phyloP scores from a whole-genome alignment of 2,888 invertebrate genomes.

The Carterocephalus palaemon region DNA sequence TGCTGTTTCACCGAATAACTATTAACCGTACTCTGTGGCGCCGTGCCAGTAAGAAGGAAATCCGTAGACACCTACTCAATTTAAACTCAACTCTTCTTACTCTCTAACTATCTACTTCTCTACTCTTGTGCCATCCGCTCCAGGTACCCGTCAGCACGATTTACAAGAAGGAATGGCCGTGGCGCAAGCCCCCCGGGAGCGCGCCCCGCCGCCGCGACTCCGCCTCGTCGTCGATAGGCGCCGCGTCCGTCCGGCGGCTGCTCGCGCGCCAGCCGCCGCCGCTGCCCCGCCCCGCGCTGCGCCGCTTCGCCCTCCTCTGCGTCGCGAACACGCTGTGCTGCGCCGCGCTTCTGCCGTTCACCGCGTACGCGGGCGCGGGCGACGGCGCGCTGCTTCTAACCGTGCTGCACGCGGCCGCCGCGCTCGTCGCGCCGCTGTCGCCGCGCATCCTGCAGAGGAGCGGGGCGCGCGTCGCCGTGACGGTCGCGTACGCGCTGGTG shows the following conservation, averaged over 20 bases:
- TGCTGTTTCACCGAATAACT: no score
- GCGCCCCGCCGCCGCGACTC: slow-evolving; percentile 81
- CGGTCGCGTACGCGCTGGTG: slow-evolving; percentile 76
- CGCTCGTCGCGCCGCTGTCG: slow-evolving; percentile 74
- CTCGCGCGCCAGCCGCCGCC: slow-evolving; percentile 77
- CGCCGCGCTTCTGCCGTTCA: slow-evolving; percentile 81
- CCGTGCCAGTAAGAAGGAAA: no score
- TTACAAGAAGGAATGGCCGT: slow-evolving; percentile 72
- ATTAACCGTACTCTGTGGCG: no score
- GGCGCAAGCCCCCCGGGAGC: no score
- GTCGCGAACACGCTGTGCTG: slow-evolving; percentile 81
- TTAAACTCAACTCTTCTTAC: no score
- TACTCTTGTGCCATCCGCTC: no score
- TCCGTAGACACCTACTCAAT: no score
- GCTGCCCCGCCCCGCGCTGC: slow-evolving; percentile 70
- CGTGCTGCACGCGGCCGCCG: slow-evolving; percentile 81
- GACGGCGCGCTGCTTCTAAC: slow-evolving; percentile 82
- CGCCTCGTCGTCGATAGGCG: slow-evolving; percentile 85
- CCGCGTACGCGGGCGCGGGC: slow-evolving; percentile 70
- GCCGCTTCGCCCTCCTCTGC: slow-evolving; percentile 75
- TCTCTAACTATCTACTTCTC: no score
- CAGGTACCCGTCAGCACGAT: slow-evolving; percentile 69
- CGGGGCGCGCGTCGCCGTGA: slow-evolving; percentile 58
- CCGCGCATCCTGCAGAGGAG: slow-evolving; percentile 66
- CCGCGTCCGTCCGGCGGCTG: slow-evolving; percentile 86